Evolutionary conservation across 37 sponge, comb jelly and placozoan species (phyloP).

Genomic region (Agelas oroides): DNA sequence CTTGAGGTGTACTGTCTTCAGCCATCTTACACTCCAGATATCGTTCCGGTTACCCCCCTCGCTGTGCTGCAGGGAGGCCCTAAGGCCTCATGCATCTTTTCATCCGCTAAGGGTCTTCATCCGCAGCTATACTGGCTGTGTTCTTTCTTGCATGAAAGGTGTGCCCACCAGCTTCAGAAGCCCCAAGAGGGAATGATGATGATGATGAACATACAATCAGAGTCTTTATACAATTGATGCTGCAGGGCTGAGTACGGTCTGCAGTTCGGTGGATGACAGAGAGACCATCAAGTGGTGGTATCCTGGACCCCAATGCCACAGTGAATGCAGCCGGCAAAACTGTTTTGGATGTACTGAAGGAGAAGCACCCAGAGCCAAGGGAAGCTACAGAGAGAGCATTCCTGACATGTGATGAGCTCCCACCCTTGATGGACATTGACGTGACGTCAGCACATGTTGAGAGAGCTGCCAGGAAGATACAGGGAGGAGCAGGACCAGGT

Average conservation of each 20-base stretch:
- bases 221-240: too few relatives aligned
- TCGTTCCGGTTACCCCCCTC: too few relatives aligned
- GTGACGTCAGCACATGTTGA: conserved; percentile 39
- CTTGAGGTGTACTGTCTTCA: too few relatives aligned
- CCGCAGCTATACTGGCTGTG: too few relatives aligned
- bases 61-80: too few relatives aligned
- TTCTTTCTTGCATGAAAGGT: too few relatives aligned
- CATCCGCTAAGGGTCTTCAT: too few relatives aligned
- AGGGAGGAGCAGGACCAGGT: conserved; percentile 56
- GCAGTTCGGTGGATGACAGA: conserved; percentile 37
- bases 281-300: background rate
- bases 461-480: conserved; percentile 22
- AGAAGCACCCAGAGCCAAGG: conserved; percentile 29
- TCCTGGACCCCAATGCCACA: background rate
- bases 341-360: conserved; percentile 31
- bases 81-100: too few relatives aligned
- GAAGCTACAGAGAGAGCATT: conserved; percentile 13
- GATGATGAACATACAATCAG: too few relatives aligned
- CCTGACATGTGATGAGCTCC: conserved; percentile 23
- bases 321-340: background rate
- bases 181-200: too few relatives aligned
- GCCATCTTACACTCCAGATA: too few relatives aligned
- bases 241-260: conserved; percentile 4
- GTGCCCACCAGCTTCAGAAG: too few relatives aligned
- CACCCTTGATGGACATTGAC: conserved; percentile 26